Evolutionary conservation across 2,113 vertebrate species (phyloP).

Genomic region (Falco punctatus): DNA sequence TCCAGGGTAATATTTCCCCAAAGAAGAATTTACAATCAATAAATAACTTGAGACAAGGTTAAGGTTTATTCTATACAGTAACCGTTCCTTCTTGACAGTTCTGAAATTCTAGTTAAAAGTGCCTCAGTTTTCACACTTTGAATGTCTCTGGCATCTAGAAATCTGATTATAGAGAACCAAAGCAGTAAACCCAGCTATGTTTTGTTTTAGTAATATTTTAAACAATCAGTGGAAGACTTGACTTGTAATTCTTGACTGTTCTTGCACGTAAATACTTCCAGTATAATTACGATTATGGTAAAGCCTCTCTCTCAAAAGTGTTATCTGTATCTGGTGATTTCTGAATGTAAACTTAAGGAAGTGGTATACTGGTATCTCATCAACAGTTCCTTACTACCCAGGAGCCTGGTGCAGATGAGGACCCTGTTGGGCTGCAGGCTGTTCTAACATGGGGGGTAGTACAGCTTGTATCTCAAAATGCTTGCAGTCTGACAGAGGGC

Average conservation of each 20-base stretch:
- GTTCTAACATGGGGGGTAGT: not conserved
- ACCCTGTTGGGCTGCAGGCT: not conserved
- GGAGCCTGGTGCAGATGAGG: not conserved
- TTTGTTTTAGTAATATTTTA: not conserved
- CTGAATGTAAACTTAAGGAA: not conserved
- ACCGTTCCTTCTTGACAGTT: not conserved
- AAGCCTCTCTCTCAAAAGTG: not conserved
- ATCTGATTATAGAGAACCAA: not conserved
- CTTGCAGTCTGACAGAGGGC: not conserved
- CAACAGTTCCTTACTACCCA: not conserved
- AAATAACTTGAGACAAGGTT: not conserved
- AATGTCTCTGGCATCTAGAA: not conserved
- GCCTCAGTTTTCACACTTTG: not conserved
- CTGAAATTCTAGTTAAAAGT: not conserved
- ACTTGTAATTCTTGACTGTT: not conserved
- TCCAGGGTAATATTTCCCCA: not conserved
- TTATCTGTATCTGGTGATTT: not conserved
- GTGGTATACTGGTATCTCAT: not conserved
- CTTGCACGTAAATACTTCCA: not conserved
- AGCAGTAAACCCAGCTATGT: not conserved
- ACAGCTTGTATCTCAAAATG: not conserved
- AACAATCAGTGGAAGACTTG: not conserved
- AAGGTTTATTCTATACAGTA: not conserved
- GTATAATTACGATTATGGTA: not conserved
- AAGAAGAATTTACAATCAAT: not conserved